Base-by-base conservation (phyloP, 2,888 invertebrate genomes). In the Metellina segmentata region DNA sequence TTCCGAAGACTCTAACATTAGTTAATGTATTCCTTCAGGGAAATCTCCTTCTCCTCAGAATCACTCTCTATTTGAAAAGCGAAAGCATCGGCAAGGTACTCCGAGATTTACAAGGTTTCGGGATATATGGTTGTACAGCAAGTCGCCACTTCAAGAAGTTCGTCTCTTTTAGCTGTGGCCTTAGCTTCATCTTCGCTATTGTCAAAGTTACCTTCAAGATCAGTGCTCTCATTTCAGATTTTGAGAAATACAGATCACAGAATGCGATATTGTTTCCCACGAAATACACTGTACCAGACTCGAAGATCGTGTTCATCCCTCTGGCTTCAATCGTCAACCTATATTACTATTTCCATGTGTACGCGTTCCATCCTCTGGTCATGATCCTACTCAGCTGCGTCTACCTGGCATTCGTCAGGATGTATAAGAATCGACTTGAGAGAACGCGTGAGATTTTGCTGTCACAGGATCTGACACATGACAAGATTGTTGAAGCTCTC, bases 311-410 rank as follows among this genome's bases (percentile, higher is more conserved):
- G 0, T 75, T 53, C 34, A n/a, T 5, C 7, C 9, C 34, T 9
- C 8, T 19, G 6, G 9, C 53, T 6, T 1, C 16, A 77, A 9
- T n/a, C 0, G 11, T 34, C 53, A 61, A 77, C 61, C 49, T 13
- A 11, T n/a, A 6, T 20, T 77, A 34, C 7, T n/a, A 48, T 4
- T 19, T 85, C 0, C 75, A 85, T 48, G 69, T 19, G n/a, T 77
- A 77, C n/a, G 48, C 69, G 49, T 85, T 85, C 34, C 79, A 78
- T 9, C 78, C 78, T 51, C 34, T 71, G 13, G 70, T 52, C 13
- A 86, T 86, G 71, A 79, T 52, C 7, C 71, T 86, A 16, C 9
- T 86, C 6, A 79, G 86, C 16, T 78, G 52, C 71, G 13, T 71
- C 16, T 86, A 86, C 71, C 20, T 79, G 8, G 48, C 34, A 4